A percentile compares a stretch with the other conserved stretches of the same genome.
Conservation (phyloP, 2,113 vertebrate genomes). For the Tragelaphus buxtoni region DNA sequence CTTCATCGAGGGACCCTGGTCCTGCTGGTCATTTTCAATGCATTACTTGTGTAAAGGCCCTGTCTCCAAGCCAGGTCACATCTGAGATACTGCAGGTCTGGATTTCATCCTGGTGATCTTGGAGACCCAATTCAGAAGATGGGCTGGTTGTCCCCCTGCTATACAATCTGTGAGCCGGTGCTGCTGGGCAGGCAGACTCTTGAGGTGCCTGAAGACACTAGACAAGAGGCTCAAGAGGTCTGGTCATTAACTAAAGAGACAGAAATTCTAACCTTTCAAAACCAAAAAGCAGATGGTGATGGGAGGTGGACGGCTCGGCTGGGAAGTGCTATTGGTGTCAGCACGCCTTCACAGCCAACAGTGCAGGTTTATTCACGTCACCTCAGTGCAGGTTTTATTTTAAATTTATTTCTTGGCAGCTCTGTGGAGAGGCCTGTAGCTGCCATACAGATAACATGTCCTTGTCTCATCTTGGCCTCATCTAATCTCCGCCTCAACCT, state of each 20-base stretch:
- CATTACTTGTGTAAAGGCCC: neutral
- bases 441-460: neutral
- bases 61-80: neutral
- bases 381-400: neutral
- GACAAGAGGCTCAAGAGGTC: neutral
- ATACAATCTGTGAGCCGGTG: neutral
- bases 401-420: neutral
- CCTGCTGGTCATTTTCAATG: neutral
- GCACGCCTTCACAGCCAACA: accelerated
- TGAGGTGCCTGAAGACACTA: neutral
- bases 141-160: neutral
- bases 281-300: neutral
- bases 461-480: neutral
- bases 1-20: neutral
- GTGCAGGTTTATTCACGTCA: neutral
- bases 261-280: neutral
- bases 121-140: neutral
- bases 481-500: neutral
- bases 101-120: neutral
- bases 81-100: neutral
- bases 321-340: neutral
- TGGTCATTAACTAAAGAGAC: neutral
- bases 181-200: neutral
- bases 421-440: neutral
- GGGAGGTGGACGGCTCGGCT: neutral